Conservation (phyloP, 2,113 vertebrate species). For the Actenoides hombroni region DNA sequence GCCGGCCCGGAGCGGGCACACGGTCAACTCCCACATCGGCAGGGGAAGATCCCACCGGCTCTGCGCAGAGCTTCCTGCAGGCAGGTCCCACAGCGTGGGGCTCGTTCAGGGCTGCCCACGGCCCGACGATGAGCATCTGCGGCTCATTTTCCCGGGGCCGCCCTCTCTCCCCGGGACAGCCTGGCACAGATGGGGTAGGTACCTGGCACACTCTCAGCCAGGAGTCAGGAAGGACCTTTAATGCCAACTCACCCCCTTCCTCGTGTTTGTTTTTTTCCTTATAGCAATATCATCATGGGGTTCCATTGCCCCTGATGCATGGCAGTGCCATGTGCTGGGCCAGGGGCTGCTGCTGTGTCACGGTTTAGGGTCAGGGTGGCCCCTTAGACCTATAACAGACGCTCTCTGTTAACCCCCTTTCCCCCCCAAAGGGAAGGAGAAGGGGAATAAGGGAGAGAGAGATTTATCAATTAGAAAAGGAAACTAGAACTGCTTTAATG, state of each 20-base stretch:
- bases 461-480: no score
- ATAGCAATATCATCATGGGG: not conserved
- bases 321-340: not conserved
- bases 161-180: not conserved
- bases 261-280: not conserved
- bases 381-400: no score
- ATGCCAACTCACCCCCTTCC: not conserved
- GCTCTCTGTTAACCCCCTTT: no score
- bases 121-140: not conserved
- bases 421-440: no score
- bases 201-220: not conserved
- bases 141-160: not conserved
- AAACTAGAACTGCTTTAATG: no score
- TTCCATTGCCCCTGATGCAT: not conserved
- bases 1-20: not conserved
- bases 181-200: not conserved
- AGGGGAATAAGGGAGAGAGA: no score
- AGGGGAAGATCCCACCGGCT: rapidly evolving
- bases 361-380: no score
- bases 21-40: not conserved
- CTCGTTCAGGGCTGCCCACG: not conserved
- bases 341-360: not conserved
- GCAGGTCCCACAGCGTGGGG: not conserved
- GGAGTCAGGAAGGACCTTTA: not conserved
- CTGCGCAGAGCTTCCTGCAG: no score